phyloP scores from a whole-genome alignment of 2,888 invertebrate species.

The Steinernema carpocapsae region DNA sequence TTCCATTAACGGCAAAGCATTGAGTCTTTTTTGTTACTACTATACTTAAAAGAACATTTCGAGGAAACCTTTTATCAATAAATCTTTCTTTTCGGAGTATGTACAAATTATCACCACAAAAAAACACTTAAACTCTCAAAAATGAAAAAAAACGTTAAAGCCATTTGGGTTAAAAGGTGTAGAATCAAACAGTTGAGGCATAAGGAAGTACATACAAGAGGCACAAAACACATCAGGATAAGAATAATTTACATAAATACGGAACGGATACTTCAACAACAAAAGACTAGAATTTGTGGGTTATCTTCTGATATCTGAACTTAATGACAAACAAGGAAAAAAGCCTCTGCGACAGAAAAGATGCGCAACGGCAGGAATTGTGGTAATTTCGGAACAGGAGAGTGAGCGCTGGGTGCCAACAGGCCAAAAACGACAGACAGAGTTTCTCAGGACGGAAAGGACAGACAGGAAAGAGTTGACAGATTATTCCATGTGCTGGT shows the following conservation, averaged over 20 bases:
- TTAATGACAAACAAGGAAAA: neutral
- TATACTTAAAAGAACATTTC: too few relatives aligned
- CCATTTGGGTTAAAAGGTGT: too few relatives aligned
- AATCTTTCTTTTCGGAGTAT: too few relatives aligned
- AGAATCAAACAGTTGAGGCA: too few relatives aligned
- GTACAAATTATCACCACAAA: too few relatives aligned
- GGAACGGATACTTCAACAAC: neutral
- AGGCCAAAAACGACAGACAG: neutral
- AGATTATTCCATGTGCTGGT: constrained; percentile 33
- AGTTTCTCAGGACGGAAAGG: neutral
- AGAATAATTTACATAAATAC: constrained; percentile 8
- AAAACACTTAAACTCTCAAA: too few relatives aligned
- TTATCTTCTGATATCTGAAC: constrained; percentile 27
- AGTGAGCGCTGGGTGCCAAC: neutral
- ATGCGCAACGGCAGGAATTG: neutral
- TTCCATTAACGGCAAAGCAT: too few relatives aligned
- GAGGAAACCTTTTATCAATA: too few relatives aligned
- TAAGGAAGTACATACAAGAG: too few relatives aligned
- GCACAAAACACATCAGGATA: too few relatives aligned
- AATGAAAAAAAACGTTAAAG: too few relatives aligned
- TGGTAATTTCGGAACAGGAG: neutral
- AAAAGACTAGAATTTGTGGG: constrained; percentile 8
- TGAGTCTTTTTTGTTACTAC: too few relatives aligned
- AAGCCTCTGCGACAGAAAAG: neutral
- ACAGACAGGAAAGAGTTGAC: neutral